Evolutionary conservation across 2,888 invertebrate species (phyloP), one percentile per base, ranked within the genome.

Genomic region (Melanchra persicariae): DNA sequence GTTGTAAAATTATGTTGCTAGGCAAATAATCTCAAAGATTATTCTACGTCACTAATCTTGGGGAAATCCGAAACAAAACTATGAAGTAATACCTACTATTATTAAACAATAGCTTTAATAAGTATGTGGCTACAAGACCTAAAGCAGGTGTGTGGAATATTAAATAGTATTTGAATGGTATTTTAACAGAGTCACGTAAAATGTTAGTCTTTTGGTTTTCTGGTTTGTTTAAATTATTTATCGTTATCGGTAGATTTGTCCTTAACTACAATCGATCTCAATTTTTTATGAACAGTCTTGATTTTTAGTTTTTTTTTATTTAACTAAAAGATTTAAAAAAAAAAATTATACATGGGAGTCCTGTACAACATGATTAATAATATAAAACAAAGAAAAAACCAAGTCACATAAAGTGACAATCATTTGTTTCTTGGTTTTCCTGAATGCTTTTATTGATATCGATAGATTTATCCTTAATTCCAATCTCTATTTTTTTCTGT

Each of bases 91-190:
- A 37, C 19, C 0, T 8, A 26, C 12, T 37, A 19, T 72, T 37
- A 30, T 65, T 30, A n/a, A 45, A 52, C 66, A 47, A 45, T 49
- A 61, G 40, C 12, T 8, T 19, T n/a, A 66, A 45, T 54, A 15
- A 2, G 37, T 22, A 49, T 40, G 34, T 49, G 10, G 8, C 76
- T 68, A 26, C 15, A 15, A 37, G 15, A 19, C 7, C 15, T 19
- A 12, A 8, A 37, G 17, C 55, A 63, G 12, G 47, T 70, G 47
- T 37, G 2, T 26, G 7, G 74, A 77, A 75, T 75, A 70, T 8
- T 59, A 72, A 62, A 26, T 52, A 24, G 6, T 0, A n/a, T 26
- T 60, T 19, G 7, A 5, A 24, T 34, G 10, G 15, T 10, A 51
- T 45, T 58, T 30, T 26, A 34, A 43, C 19, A 9, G 15, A 3